These are phyloP conservation scores for Lophochroa leadbeateri DNA, from an alignment of 2,113 vertebrate genomes.

Conservation along the genomic window DNA sequence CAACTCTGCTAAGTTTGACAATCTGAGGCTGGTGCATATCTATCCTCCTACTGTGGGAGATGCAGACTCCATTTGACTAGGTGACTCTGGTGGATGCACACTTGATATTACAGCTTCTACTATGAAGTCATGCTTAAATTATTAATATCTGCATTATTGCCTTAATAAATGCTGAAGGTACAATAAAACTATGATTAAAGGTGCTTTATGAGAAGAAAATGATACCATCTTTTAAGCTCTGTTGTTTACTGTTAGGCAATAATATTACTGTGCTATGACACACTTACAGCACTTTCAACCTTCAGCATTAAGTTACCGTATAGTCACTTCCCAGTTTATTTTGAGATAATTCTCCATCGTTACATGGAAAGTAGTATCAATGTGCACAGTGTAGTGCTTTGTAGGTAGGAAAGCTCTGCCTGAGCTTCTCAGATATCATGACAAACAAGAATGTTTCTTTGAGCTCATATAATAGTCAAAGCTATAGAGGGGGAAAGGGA, in stretches of 20 bases:
- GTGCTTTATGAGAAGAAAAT: conserved; percentile 37
- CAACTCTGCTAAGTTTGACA: background rate
- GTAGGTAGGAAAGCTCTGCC: background rate
- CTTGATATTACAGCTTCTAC: background rate
- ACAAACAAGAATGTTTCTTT: background rate
- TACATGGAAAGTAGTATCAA: background rate
- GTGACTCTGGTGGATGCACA: background rate
- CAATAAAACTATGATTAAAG: conserved; percentile 40
- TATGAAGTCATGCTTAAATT: conserved; percentile 39
- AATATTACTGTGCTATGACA: background rate
- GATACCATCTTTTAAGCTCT: conserved; percentile 1
- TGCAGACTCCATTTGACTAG: background rate
- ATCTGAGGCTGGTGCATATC: background rate
- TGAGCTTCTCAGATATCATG: background rate
- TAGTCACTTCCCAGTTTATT: background rate
- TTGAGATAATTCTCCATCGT: background rate
- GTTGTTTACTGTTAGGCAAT: conserved; percentile 32
- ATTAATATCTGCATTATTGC: conserved; percentile 45
- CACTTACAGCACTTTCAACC: conserved; percentile 23
- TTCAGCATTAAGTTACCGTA: background rate
- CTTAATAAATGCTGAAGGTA: conserved; percentile 25
- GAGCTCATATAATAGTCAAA: background rate
- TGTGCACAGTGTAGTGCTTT: background rate
- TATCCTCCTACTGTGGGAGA: background rate
- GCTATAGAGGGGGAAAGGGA: background rate